phyloP scores from a whole-genome alignment of 2,797 vertebrate species.

The Corythornis leucogaster region DNA sequence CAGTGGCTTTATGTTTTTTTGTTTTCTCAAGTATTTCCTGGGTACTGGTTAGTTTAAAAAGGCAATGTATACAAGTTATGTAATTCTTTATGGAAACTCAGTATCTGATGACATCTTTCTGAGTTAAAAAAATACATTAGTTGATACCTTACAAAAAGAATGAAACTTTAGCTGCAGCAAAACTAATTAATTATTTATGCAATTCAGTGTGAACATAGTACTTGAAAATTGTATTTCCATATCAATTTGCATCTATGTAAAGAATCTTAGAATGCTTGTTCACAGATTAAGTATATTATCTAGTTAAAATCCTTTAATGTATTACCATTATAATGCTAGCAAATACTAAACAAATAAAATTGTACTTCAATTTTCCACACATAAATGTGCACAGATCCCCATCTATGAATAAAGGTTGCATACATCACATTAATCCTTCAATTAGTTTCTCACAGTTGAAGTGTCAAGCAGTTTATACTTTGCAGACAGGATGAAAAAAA shows the following conservation, averaged over 20 bases:
- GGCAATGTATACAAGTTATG: background rate
- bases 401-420: background rate
- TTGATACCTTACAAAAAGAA: conserved; percentile 44
- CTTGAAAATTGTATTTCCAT: conserved; percentile 37
- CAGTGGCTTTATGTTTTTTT: accelerated
- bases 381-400: background rate
- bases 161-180: conserved; percentile 36
- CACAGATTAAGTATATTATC: conserved; percentile 13
- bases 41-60: background rate
- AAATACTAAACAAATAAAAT: background rate
- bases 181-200: conserved; percentile 53
- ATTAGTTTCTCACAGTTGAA: background rate
- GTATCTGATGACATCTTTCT: conserved; percentile 23
- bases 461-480: background rate
- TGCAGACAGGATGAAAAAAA: accelerated
- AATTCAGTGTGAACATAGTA: background rate
- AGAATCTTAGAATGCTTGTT: background rate
- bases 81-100: conserved; percentile 2
- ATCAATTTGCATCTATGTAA: conserved; percentile 42
- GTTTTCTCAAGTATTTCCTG: background rate
- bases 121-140: conserved; percentile 2
- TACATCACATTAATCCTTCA: background rate
- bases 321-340: background rate
- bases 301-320: background rate
- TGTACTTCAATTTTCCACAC: background rate